Evolutionary conservation across 2,113 vertebrate genomes (phyloP).

Genomic region (Tychaedon coryphoeus): DNA sequence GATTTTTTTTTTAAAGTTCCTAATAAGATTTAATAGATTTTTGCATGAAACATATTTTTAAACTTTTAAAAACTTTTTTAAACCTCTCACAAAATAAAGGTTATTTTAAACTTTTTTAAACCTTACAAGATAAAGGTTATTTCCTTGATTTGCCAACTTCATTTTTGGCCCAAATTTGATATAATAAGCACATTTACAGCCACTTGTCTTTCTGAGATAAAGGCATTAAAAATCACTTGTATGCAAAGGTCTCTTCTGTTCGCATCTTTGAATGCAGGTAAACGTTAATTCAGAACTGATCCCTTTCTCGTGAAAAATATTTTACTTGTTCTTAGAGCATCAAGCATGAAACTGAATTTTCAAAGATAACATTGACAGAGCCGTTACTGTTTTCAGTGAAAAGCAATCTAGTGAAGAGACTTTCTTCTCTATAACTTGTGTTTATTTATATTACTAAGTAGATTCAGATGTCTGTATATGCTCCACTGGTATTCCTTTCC

Average conservation of each 20-base stretch:
- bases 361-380: background rate
- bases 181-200: background rate
- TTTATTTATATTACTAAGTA: slow-evolving; percentile 32
- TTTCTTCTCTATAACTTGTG: background rate
- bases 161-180: background rate
- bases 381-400: background rate
- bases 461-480: background rate
- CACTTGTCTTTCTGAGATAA: background rate
- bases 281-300: background rate
- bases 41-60: background rate
- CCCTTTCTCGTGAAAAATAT: background rate
- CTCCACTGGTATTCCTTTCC: background rate
- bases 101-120: background rate
- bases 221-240: fast-evolving
- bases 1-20: background rate
- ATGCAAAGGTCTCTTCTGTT: background rate
- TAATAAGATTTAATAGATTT: background rate
- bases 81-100: background rate
- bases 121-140: background rate
- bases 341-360: background rate
- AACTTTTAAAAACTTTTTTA: background rate
- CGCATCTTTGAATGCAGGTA: background rate
- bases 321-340: background rate
- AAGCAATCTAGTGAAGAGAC: background rate
- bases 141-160: background rate